Conservation (phyloP, 2,797 vertebrate species). For the Diceros bicornis region DNA sequence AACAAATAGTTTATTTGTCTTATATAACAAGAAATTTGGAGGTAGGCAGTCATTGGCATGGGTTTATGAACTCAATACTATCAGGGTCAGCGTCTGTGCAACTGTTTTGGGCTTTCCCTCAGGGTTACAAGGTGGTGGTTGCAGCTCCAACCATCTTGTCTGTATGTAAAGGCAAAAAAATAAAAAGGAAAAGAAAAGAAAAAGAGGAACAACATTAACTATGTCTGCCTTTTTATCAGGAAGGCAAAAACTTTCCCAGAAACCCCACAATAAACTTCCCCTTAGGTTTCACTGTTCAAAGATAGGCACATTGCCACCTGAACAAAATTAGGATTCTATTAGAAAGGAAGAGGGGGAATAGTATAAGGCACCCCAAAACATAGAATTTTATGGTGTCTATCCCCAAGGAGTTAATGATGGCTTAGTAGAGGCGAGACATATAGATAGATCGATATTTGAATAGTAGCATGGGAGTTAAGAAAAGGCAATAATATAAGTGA, state of each 20-base stretch:
- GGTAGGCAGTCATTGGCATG: neutral
- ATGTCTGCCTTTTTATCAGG: neutral
- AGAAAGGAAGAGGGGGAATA: constrained; percentile 28
- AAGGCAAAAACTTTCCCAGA: constrained; percentile 16
- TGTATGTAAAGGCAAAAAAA: neutral
- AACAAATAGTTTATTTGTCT: constrained; percentile 21
- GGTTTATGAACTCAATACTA: neutral
- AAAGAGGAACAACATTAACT: neutral
- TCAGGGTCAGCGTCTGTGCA: neutral
- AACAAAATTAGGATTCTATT: constrained; percentile 21
- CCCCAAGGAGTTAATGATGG: neutral
- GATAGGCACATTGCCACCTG: neutral
- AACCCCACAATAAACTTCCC: neutral
- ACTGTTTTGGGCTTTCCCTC: neutral
- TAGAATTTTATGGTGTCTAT: constrained; percentile 7
- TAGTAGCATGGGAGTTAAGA: constrained; percentile 10
- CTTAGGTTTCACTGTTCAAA: neutral
- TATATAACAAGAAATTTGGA: constrained; percentile 7
- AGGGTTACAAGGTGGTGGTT: constrained; percentile 1
- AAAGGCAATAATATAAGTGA: neutral
- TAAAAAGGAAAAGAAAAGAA: neutral
- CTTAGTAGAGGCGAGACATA: neutral
- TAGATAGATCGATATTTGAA: neutral
- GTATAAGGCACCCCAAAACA: neutral
- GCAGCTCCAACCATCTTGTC: neutral